These are phyloP conservation scores for Drosophila mojavensis DNA, from an alignment of 1,140 invertebrate genomes.

Conservation along the genomic window DNA sequence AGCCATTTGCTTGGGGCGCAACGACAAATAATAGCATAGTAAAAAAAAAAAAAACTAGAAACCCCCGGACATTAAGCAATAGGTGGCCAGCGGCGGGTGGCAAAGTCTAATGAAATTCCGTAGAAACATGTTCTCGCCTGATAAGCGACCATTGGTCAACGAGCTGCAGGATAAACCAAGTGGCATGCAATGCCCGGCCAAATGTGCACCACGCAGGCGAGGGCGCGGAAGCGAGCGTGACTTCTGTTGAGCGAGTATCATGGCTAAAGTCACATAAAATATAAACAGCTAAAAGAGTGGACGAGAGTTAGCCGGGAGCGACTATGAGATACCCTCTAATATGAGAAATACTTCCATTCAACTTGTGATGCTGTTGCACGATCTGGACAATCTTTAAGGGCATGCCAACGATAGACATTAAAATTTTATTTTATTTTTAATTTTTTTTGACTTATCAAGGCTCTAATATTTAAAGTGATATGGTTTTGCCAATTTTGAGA, in stretches of 20 bases:
- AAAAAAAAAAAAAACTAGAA: slow-evolving; percentile 42
- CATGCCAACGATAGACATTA: too few species aligned
- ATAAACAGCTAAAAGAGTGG: slow-evolving; percentile 31
- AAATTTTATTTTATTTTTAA: too few species aligned
- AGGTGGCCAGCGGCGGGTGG: slow-evolving; percentile 9
- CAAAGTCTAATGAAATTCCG: slow-evolving; percentile 80
- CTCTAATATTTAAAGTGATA: too few species aligned
- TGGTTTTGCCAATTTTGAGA: too few species aligned
- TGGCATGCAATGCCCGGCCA: slow-evolving; percentile 60
- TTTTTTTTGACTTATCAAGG: too few species aligned
- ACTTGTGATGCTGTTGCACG: too few species aligned
- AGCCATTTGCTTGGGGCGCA: slow-evolving; percentile 43
- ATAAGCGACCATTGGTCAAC: slow-evolving; percentile 83
- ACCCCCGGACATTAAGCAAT: slow-evolving; percentile 62
- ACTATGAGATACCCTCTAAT: too few species aligned
- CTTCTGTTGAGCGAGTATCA: slow-evolving; percentile 7
- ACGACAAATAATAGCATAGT: slow-evolving; percentile 62
- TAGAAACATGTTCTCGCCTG: slow-evolving; percentile 83
- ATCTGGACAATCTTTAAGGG: too few species aligned
- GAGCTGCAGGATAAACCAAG: slow-evolving; percentile 28
- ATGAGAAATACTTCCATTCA: too few species aligned
- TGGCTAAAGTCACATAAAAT: slow-evolving; percentile 36
- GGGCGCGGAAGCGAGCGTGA: slow-evolving; percentile 72
- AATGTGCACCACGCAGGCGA: slow-evolving; percentile 79
- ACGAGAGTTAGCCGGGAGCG: too few species aligned